Percentiles rank a stretch among this genome's conserved stretches.
Evolutionary conservation across 2,113 vertebrate species (phyloP).

Genomic region (Proterorhinus semilunaris): DNA sequence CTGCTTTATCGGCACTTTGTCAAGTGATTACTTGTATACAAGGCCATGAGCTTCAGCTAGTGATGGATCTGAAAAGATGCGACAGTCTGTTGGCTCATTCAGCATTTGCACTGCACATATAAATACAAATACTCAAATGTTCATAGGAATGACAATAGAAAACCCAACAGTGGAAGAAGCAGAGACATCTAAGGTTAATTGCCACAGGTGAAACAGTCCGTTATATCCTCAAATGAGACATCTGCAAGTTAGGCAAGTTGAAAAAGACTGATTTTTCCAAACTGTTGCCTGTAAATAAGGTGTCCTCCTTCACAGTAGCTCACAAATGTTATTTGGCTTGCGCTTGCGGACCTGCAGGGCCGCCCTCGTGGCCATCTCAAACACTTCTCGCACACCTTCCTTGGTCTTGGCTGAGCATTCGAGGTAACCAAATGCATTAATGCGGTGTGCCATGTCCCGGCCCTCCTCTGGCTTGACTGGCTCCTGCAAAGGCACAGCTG

Average conservation of each 20-base stretch:
- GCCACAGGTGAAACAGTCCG: constrained; percentile 68
- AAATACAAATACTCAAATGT: constrained; percentile 65
- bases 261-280: constrained; percentile 64
- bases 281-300: constrained; percentile 32
- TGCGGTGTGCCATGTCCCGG: constrained; percentile 95
- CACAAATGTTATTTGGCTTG: constrained; percentile 85
- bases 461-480: constrained; percentile 94
- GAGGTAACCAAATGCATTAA: constrained; percentile 95
- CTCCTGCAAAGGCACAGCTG: constrained; percentile 74
- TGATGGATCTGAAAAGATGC: constrained; percentile 7
- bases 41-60: constrained; percentile 12
- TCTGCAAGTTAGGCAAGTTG: constrained; percentile 62
- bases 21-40: constrained; percentile 14
- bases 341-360: constrained; percentile 95
- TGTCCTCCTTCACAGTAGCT: constrained; percentile 81
- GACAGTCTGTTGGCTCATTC: constrained; percentile 36
- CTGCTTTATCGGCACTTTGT: constrained; percentile 34
- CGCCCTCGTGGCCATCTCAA: constrained; percentile 96
- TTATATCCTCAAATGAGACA: constrained; percentile 49
- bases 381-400: constrained; percentile 95
- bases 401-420: constrained; percentile 99
- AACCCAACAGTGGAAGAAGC: constrained; percentile 42
- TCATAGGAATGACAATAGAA: constrained; percentile 38
- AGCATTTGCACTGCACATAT: constrained; percentile 54
- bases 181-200: constrained; percentile 42